Percentiles rank a stretch among this genome's conserved stretches.
Evolutionary conservation across 92 coral and sea anemone species (phyloP).

Genomic region (Metridium senile): DNA sequence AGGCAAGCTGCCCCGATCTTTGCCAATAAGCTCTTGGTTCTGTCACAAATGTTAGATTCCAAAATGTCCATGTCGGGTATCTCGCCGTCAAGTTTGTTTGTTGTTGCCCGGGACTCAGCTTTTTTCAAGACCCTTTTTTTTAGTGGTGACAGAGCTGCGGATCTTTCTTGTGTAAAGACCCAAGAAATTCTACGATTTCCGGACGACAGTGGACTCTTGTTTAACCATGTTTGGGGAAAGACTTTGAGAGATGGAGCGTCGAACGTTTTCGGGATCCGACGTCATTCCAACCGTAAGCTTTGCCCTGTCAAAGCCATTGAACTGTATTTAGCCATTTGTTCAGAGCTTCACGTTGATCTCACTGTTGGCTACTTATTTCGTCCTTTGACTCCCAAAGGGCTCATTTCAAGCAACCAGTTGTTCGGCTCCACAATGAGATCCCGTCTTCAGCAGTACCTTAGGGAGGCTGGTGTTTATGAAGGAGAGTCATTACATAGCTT

Average conservation of each 20-base stretch:
- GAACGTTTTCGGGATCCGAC: conserved; percentile 56
- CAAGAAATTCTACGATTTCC: conserved; percentile 52
- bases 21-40: not conserved
- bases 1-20: conserved; percentile 40
- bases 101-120: conserved; percentile 35
- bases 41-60: not conserved
- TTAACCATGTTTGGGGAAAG: conserved; percentile 65
- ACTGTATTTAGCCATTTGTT: conserved; percentile 35
- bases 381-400: conserved; percentile 30
- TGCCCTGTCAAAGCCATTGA: conserved; percentile 63
- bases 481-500: conserved; percentile 1
- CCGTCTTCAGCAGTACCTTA: not conserved
- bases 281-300: conserved; percentile 49
- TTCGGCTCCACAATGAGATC: not conserved
- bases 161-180: conserved; percentile 41
- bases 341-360: conserved; percentile 26
- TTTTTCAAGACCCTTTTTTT: conserved; percentile 34
- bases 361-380: conserved; percentile 48
- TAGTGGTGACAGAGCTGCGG: conserved; percentile 48
- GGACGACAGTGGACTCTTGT: conserved; percentile 43
- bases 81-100: conserved; percentile 3
- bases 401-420: not conserved
- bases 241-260: conserved; percentile 50
- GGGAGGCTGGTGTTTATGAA: not conserved
- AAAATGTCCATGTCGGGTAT: not conserved